Conservation (phyloP, 2,888 invertebrate species). For the Eretmocerus hayati region DNA sequence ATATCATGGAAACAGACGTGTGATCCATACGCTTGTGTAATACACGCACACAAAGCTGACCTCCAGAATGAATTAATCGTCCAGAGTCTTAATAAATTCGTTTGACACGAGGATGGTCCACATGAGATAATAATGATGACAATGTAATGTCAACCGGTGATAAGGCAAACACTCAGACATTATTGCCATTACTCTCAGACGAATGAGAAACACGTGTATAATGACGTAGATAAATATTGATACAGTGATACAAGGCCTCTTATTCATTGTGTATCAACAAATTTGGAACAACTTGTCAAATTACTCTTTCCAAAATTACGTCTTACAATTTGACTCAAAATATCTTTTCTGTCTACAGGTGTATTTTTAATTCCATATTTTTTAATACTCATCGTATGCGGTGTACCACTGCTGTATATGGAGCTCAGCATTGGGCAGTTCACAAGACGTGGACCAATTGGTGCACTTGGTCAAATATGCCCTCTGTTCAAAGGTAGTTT, state of each 20-base stretch:
- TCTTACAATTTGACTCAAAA: slow-evolving; percentile 6
- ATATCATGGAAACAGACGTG: too few species aligned
- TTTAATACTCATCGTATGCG: slow-evolving; percentile 82
- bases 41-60: too few species aligned
- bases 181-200: too few species aligned
- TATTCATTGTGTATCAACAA: neutral
- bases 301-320: neutral
- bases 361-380: slow-evolving; percentile 93
- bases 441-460: slow-evolving; percentile 86
- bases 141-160: neutral
- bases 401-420: slow-evolving; percentile 89
- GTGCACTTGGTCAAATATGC: slow-evolving; percentile 84
- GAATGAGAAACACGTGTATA: too few species aligned
- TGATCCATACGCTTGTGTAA: too few species aligned
- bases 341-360: slow-evolving; percentile 53
- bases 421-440: slow-evolving; percentile 89
- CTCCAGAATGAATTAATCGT: too few species aligned
- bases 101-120: too few species aligned
- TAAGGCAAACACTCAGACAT: too few species aligned
- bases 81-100: too few species aligned
- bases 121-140: neutral
- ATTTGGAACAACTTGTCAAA: neutral
- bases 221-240: slow-evolving; percentile 14
- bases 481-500: slow-evolving; percentile 81
- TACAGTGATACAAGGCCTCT: neutral